Base-by-base conservation (phyloP, 2,888 invertebrate genomes). In the Steinernema hermaphroditum region DNA sequence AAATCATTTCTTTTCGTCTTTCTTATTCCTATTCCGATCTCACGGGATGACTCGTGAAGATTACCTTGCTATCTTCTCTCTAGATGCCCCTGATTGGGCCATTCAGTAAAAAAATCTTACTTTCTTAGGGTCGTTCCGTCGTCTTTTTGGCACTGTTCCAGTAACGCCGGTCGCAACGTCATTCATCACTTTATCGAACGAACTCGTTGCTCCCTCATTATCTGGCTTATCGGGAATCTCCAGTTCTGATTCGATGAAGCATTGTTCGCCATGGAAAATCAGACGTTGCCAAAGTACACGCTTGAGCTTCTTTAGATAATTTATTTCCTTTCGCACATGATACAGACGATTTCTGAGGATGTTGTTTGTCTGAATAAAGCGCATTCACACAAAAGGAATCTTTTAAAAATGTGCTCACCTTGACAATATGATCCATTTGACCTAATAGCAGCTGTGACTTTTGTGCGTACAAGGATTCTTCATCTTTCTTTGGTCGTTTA, bases 191-290 rank as follows among this genome's bases (percentile, higher is more conserved):
- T 62, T 62, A 32, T 62, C 62, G 34, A 62, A 62, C 19, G 62
- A 32, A 34, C 34, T 62, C 32, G 62, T 12, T 1, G 29, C 34
- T 16, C 34, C 34, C 19, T 62, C 62, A 32, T 29, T 34, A 27
- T 62, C 62, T 12, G 62, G 62, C 27, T 62, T 62, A 32, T 62
- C 62, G 12, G 62, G 62, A 29, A 62, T 62, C 29, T 62, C 62
- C 8, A 62, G 34, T 32, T 62, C 62, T 16, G 62, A 62, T 62
- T 62, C 62, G 34, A 62, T 62, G 32, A 62, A 62, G 34, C 62
- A 62, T 2, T 16, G 22, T 32, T 62, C 62, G 32, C 62, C 62
- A 27, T 62, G 62, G 32, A 32, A 62, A 32, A 62, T 62, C 32
- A 62, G 34, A 16, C 62, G 62, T 27, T 62, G 62, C 62, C 62